These are phyloP conservation scores for Teleogryllus occipitalis DNA, from an alignment of 1,140 invertebrate species.

Conservation along the genomic window DNA sequence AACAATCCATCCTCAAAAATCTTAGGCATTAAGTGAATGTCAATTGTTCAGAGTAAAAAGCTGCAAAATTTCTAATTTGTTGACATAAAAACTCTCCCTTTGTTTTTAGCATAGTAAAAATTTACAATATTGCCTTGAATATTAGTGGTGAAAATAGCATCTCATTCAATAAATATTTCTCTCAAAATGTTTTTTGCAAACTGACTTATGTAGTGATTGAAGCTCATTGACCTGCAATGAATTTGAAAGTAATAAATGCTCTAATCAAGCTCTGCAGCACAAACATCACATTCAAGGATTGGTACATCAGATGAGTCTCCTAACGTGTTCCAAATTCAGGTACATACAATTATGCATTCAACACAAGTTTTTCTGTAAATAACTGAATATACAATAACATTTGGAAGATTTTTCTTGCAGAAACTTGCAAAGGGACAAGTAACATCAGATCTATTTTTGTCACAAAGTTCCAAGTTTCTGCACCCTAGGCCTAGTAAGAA, in stretches of 20 bases:
- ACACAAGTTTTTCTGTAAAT: not conserved
- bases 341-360: not conserved
- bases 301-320: not conserved
- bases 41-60: not conserved
- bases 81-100: not conserved
- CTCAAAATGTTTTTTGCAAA: not conserved
- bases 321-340: not conserved
- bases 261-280: not conserved
- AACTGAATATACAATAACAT: no score
- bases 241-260: not conserved
- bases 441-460: no score
- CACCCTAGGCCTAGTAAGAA: no score
- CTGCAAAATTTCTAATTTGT: not conserved
- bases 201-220: not conserved
- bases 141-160: constrained; percentile 1
- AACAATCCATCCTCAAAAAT: no score
- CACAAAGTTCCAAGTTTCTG: no score
- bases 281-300: not conserved
- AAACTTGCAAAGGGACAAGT: no score
- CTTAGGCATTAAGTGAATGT: no score
- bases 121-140: not conserved
- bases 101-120: not conserved
- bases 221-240: not conserved
- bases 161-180: not conserved
- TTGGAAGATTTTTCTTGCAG: no score